Evolutionary conservation across 1,140 invertebrate species (phyloP).

Genomic region (Pararge aegeria): DNA sequence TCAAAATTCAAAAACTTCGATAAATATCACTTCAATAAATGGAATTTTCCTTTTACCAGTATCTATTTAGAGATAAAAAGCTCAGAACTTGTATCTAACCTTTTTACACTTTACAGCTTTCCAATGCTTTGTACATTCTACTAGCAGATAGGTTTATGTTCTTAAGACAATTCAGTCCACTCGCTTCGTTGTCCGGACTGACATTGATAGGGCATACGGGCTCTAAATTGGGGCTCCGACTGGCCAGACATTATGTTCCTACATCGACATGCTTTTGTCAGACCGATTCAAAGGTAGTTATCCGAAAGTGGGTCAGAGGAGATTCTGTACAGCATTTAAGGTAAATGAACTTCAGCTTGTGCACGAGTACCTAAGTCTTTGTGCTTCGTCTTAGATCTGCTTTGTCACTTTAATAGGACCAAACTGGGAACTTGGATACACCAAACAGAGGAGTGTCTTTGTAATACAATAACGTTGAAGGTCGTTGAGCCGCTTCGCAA

Average conservation of each 20-base stretch:
- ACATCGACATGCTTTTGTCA: constrained; percentile 68
- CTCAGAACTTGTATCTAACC: background rate
- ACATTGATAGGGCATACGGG: constrained; percentile 60
- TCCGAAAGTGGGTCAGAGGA: constrained; percentile 60
- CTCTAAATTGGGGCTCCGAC: constrained; percentile 59
- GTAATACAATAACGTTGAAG: constrained; percentile 1
- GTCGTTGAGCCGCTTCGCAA: background rate
- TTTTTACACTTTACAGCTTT: background rate
- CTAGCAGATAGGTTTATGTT: background rate
- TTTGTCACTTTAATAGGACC: background rate
- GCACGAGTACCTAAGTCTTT: constrained; percentile 11
- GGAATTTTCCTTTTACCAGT: too few species aligned
- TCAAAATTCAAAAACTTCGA: too few species aligned
- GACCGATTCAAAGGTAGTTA: constrained; percentile 62
- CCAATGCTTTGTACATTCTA: background rate
- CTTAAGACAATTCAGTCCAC: constrained; percentile 17
- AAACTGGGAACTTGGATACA: background rate
- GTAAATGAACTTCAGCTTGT: constrained; percentile 36
- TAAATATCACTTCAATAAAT: too few species aligned
- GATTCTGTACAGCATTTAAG: constrained; percentile 48
- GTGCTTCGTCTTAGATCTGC: background rate
- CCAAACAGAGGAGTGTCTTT: background rate
- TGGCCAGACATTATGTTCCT: constrained; percentile 59
- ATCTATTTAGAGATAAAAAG: background rate
- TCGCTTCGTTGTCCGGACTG: constrained; percentile 31